phyloP scores from a whole-genome alignment of 2,113 vertebrate genomes.

The Vireo altiloquus region DNA sequence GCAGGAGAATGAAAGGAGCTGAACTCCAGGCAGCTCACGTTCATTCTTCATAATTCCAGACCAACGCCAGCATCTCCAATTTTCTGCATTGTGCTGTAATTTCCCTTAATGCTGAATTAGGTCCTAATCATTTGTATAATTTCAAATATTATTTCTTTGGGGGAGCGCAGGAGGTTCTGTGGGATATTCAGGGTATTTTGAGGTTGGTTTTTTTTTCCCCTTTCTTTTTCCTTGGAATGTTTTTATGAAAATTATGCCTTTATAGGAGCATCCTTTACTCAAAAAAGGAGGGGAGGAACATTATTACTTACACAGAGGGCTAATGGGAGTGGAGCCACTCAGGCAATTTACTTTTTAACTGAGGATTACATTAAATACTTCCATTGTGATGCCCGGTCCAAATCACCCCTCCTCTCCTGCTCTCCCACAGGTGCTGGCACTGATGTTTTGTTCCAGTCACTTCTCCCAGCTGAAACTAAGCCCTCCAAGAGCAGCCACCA shows the following conservation, averaged over 20 bases:
- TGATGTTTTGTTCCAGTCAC: background rate
- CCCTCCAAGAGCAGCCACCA: background rate
- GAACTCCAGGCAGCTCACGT: background rate
- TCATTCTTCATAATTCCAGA: background rate
- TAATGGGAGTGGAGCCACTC: background rate
- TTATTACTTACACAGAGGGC: background rate
- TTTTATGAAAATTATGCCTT: slow-evolving; percentile 6
- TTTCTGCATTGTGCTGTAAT: background rate
- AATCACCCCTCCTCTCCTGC: background rate
- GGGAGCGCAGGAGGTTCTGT: background rate
- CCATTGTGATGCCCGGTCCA: background rate
- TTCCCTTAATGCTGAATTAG: background rate
- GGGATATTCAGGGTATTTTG: background rate
- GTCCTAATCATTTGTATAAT: slow-evolving; percentile 38
- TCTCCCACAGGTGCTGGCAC: background rate
- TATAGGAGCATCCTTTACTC: background rate
- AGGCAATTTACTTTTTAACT: slow-evolving; percentile 15
- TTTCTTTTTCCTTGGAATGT: background rate
- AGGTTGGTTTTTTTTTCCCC: background rate
- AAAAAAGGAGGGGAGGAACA: background rate
- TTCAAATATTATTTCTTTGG: slow-evolving; percentile 18
- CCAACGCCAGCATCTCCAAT: background rate
- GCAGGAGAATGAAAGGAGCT: background rate
- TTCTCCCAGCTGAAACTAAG: background rate
- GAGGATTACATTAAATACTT: background rate